These are phyloP conservation scores for Microvelia longipes DNA, from an alignment of 1,140 invertebrate species.

Conservation along the genomic window DNA sequence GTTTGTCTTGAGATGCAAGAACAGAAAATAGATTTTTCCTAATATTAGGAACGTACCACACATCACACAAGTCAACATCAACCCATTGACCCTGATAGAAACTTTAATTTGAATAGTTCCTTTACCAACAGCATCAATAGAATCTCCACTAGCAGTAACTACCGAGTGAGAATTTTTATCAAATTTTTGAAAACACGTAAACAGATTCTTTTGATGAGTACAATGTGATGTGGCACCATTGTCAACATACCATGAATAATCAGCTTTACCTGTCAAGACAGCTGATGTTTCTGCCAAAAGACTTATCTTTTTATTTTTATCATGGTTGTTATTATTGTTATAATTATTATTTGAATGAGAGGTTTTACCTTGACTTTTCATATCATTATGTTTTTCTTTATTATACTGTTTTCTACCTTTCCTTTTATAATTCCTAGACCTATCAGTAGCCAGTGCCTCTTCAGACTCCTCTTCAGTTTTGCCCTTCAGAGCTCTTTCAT, in stretches of 20 bases:
- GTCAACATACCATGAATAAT: slow-evolving; percentile 23
- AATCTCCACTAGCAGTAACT: slow-evolving; percentile 20
- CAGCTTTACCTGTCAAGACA: slow-evolving; percentile 11
- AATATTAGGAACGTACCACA: slow-evolving; percentile 25
- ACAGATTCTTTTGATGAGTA: slow-evolving; percentile 18
- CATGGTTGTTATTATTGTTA: not conserved
- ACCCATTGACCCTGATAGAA: slow-evolving; percentile 13
- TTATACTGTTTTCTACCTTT: not conserved
- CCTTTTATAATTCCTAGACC: not conserved
- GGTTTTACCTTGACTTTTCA: not conserved
- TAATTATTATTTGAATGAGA: not conserved
- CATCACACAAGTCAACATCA: slow-evolving; percentile 20
- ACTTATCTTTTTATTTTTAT: not conserved
- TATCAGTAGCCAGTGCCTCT: not conserved
- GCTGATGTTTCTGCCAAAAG: not conserved
- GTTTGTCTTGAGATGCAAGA: slow-evolving; percentile 23
- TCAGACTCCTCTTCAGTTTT: not conserved
- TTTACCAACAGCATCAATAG: slow-evolving; percentile 20
- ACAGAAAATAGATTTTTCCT: slow-evolving; percentile 26
- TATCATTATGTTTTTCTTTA: not conserved
- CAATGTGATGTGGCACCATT: slow-evolving; percentile 27
- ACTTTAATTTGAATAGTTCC: slow-evolving; percentile 20
- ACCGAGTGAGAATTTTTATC: slow-evolving; percentile 13
- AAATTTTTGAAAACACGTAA: slow-evolving; percentile 21
- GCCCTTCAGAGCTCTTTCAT: not conserved